These are phyloP conservation scores for Semicossyphus pulcher DNA, from an alignment of 2,113 vertebrate genomes.

Conservation along the genomic window DNA sequence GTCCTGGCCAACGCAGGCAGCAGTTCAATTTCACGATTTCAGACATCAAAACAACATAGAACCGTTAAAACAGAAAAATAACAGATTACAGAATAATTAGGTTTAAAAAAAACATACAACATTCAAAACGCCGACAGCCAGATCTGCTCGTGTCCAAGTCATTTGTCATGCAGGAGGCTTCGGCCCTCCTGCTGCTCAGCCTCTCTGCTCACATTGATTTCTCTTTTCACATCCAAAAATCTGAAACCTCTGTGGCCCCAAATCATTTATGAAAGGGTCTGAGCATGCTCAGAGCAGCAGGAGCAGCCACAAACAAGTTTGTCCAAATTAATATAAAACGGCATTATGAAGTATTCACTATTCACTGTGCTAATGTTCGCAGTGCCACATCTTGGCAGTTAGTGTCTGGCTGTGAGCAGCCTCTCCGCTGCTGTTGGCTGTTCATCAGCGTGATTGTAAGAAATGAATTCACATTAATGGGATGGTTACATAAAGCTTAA, in stretches of 20 bases:
- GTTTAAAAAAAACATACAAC: background rate
- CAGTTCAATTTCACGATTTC: background rate
- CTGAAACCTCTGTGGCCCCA: background rate
- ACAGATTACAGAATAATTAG: background rate
- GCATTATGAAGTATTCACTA: background rate
- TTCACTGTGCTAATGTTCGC: background rate
- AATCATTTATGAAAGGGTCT: background rate
- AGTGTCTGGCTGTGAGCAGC: background rate
- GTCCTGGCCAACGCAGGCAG: too few species aligned
- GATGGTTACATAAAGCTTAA: background rate
- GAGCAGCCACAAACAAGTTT: constrained; percentile 3
- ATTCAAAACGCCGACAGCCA: background rate
- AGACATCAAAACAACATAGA: background rate
- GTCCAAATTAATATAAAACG: background rate
- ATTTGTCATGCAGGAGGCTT: background rate
- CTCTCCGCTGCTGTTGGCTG: background rate
- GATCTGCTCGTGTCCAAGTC: background rate
- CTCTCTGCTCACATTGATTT: constrained; percentile 4
- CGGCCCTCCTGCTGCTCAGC: constrained; percentile 10
- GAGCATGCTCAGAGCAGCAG: constrained; percentile 16
- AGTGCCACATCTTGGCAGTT: background rate
- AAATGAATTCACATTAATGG: background rate
- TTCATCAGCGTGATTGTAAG: background rate
- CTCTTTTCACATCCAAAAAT: constrained; percentile 6
- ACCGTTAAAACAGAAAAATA: background rate